Evolutionary conservation across 2,888 invertebrate species (phyloP).

Genomic region (Bellardia bayeri): DNA sequence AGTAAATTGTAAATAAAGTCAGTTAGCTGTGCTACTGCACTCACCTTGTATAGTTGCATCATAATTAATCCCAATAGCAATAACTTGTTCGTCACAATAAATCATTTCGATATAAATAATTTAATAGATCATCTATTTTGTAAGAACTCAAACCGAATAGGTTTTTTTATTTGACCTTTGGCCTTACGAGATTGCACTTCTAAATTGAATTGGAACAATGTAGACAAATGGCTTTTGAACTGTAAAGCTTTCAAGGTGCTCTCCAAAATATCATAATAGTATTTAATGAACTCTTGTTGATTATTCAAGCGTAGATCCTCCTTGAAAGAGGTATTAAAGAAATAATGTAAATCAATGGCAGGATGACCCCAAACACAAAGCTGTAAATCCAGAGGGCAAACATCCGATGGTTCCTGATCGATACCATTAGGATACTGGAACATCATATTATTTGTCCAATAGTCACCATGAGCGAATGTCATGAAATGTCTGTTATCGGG

Average conservation of each 20-base stretch:
- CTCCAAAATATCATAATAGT: conserved; percentile 78
- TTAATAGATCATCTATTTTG: neutral
- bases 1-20: too few species aligned
- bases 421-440: conserved; percentile 73
- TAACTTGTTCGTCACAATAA: too few species aligned
- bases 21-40: too few species aligned
- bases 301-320: conserved; percentile 77
- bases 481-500: conserved; percentile 75
- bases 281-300: conserved; percentile 79
- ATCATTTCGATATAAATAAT: too few species aligned
- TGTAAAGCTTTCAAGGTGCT: conserved; percentile 76
- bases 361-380: conserved; percentile 81
- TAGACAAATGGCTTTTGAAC: conserved; percentile 79
- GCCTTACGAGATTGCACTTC: conserved; percentile 79
- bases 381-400: conserved; percentile 80
- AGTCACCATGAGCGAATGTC: conserved; percentile 80
- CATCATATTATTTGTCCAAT: conserved; percentile 82
- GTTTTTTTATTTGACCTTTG: conserved; percentile 53
- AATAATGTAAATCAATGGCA: conserved; percentile 81
- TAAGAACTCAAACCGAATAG: too few species aligned
- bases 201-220: conserved; percentile 78
- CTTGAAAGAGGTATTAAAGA: conserved; percentile 78
- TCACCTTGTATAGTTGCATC: too few species aligned
- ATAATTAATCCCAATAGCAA: too few species aligned
- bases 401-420: conserved; percentile 71